A percentile compares a stretch with the other conserved stretches of the same genome.
Conservation (phyloP, 2,797 vertebrate species). For the Crenichthys baileyi region DNA sequence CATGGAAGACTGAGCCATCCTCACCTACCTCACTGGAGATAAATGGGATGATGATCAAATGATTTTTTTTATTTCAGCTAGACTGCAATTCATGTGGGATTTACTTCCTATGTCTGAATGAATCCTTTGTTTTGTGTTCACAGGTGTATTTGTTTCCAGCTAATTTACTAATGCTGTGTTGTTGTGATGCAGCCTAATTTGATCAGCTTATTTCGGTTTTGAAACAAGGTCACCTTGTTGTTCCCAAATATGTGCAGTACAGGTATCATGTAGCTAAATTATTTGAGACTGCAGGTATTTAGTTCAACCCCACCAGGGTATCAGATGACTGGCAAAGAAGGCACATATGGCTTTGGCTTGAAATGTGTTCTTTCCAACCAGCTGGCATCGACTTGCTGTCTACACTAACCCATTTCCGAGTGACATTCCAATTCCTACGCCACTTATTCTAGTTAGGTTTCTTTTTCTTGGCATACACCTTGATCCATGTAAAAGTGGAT, state of each 20-base stretch:
- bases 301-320: slow-evolving; percentile 1
- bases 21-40: slow-evolving; percentile 39
- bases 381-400: not conserved
- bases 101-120: slow-evolving; percentile 2
- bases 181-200: slow-evolving; percentile 9
- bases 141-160: not conserved
- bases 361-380: not conserved
- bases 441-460: not conserved
- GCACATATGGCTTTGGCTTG: not conserved
- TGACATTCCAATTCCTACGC: not conserved
- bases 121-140: slow-evolving; percentile 17
- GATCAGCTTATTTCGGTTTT: not conserved
- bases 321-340: not conserved
- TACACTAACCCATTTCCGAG: not conserved
- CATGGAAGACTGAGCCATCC: slow-evolving; percentile 51
- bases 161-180: not conserved
- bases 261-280: not conserved
- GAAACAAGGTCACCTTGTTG: slow-evolving; percentile 7
- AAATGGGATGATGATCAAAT: slow-evolving; percentile 64
- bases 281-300: not conserved
- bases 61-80: slow-evolving; percentile 15
- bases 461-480: not conserved
- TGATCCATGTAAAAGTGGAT: not conserved
- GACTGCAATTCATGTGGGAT: slow-evolving; percentile 32
- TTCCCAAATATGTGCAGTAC: not conserved